These are phyloP conservation scores for Rhea pennata DNA, from an alignment of 2,113 vertebrate species.

Conservation along the genomic window DNA sequence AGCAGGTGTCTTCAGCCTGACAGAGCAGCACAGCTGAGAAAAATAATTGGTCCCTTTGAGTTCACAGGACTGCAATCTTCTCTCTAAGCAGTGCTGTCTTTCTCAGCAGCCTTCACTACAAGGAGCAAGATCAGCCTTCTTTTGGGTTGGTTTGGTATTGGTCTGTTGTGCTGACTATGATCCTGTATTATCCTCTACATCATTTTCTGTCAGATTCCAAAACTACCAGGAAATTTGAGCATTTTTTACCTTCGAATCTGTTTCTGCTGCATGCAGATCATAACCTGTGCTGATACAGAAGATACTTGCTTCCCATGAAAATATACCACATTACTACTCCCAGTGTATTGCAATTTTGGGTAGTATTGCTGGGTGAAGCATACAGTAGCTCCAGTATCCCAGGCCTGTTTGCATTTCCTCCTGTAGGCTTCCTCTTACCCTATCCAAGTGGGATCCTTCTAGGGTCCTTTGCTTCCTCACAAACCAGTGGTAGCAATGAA, in stretches of 20 bases:
- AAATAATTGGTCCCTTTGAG: background rate
- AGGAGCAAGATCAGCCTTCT: background rate
- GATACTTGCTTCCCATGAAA: rapidly evolving
- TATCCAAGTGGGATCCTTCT: background rate
- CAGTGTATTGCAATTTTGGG: background rate
- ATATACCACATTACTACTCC: background rate
- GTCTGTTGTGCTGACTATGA: background rate
- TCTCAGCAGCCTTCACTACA: background rate
- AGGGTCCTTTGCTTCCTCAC: background rate
- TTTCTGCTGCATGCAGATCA: background rate
- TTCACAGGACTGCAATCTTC: background rate
- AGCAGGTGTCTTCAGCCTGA: background rate
- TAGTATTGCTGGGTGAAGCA: background rate
- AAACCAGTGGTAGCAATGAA: background rate
- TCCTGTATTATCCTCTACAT: rapidly evolving
- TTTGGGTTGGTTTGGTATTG: background rate
- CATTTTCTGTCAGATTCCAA: background rate
- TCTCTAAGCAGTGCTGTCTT: background rate
- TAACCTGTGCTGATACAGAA: background rate
- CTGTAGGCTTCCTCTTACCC: background rate
- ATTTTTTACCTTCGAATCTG: background rate
- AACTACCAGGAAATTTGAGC: background rate
- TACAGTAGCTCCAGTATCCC: background rate
- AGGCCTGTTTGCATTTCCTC: background rate
- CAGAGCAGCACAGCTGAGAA: background rate